phyloP scores from a whole-genome alignment of 2,888 invertebrate genomes.

The Brachycybe producta region DNA sequence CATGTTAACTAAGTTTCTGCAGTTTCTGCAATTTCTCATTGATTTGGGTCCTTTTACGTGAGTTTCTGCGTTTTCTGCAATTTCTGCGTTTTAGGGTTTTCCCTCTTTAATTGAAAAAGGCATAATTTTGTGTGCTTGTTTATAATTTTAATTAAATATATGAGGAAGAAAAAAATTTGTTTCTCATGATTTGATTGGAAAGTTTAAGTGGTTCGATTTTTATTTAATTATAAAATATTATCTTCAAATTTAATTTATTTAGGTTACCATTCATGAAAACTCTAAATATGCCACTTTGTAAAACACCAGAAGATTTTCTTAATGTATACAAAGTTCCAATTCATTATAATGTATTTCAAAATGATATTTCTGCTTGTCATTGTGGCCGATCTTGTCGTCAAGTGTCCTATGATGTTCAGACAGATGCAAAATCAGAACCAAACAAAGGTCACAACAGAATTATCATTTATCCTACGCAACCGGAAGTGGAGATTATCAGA shows the following conservation, averaged over 20 bases:
- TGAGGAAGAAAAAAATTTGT: too few relatives aligned
- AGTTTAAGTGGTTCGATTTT: too few relatives aligned
- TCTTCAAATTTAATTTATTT: background rate
- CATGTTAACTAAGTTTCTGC: too few relatives aligned
- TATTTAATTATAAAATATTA: background rate
- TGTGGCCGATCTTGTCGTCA: slow-evolving; percentile 3
- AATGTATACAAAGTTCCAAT: background rate
- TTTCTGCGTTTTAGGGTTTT: too few relatives aligned
- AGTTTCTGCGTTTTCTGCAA: too few relatives aligned
- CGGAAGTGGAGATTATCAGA: slow-evolving; percentile 4
- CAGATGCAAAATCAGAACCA: background rate
- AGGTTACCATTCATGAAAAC: slow-evolving; percentile 9
- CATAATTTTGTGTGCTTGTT: too few relatives aligned
- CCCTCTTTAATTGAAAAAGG: too few relatives aligned
- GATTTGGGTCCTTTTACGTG: too few relatives aligned
- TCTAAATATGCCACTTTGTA: background rate
- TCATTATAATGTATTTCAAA: background rate
- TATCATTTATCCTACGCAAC: slow-evolving; percentile 2
- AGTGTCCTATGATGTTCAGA: background rate
- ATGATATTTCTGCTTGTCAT: background rate
- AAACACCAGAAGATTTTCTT: background rate
- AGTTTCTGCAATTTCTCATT: too few relatives aligned
- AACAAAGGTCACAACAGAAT: background rate
- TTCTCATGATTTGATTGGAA: too few relatives aligned
- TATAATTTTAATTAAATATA: too few relatives aligned